These are phyloP conservation scores for Mamestra configurata DNA, from an alignment of 1,140 invertebrate genomes.

Conservation along the genomic window DNA sequence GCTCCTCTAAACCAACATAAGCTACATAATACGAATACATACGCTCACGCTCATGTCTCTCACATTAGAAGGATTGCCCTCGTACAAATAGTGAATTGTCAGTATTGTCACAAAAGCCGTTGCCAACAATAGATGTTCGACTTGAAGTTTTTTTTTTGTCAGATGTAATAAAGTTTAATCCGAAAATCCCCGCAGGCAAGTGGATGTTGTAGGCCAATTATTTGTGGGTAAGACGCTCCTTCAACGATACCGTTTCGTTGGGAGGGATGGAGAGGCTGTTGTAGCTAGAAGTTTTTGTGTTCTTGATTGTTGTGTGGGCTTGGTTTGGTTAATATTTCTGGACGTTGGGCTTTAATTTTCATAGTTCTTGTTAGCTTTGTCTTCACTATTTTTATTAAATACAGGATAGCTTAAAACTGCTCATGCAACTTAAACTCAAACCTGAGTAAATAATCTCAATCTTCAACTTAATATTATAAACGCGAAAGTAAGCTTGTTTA, in stretches of 20 bases:
- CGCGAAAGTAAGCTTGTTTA: too few relatives aligned
- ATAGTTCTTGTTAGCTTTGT: not conserved
- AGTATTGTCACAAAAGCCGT: slow-evolving; percentile 56
- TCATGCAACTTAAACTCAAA: too few relatives aligned
- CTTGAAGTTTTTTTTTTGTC: slow-evolving; percentile 63
- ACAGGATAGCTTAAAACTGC: too few relatives aligned
- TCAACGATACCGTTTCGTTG: not conserved
- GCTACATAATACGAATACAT: not conserved
- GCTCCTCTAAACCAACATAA: slow-evolving; percentile 41
- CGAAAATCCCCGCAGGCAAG: slow-evolving; percentile 75
- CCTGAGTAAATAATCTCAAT: too few relatives aligned
- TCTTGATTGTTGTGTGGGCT: too few relatives aligned
- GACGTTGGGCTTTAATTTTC: not conserved
- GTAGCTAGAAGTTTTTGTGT: not conserved
- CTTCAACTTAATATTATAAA: too few relatives aligned
- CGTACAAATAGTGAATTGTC: slow-evolving; percentile 56
- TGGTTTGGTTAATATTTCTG: not conserved
- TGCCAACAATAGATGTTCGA: slow-evolving; percentile 56
- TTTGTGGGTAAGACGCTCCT: slow-evolving; percentile 66
- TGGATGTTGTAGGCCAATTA: slow-evolving; percentile 71
- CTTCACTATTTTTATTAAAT: too few relatives aligned
- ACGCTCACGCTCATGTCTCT: not conserved
- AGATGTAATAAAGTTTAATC: slow-evolving; percentile 77
- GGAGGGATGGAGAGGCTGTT: not conserved
- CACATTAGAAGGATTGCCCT: slow-evolving; percentile 50